phyloP scores from a whole-genome alignment of 2,888 invertebrate genomes.

The Creontiades dilutus region DNA sequence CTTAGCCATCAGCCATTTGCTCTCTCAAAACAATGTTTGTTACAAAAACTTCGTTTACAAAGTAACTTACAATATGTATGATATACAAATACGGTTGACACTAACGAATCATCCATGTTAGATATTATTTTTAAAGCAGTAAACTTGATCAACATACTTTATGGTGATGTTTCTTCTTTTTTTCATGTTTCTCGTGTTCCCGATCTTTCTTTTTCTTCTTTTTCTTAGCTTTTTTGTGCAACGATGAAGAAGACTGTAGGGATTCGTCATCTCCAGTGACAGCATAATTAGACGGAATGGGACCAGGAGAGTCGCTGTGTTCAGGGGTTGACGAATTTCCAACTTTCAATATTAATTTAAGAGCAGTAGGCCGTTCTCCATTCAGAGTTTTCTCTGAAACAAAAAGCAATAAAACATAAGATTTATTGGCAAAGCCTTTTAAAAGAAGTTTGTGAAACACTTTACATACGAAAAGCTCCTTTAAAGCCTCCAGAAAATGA shows the following conservation, averaged over 20 bases:
- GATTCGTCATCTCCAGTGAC: constrained; percentile 77
- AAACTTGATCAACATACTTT: constrained; percentile 78
- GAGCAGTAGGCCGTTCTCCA: constrained; percentile 79
- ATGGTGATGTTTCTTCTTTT: constrained; percentile 87
- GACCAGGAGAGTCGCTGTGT: constrained; percentile 79
- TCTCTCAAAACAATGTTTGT: too few species aligned
- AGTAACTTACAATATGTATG: too few species aligned
- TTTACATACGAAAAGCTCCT: neutral
- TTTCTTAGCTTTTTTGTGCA: constrained; percentile 83
- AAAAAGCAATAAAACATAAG: neutral
- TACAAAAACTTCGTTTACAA: too few species aligned
- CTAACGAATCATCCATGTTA: too few species aligned
- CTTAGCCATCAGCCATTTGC: too few species aligned
- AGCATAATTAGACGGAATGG: constrained; percentile 76
- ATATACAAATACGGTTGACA: too few species aligned
- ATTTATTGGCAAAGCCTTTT: neutral
- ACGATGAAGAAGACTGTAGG: constrained; percentile 78
- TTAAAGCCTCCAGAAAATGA: too few species aligned
- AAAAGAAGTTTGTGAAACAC: neutral
- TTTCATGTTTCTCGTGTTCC: constrained; percentile 82
- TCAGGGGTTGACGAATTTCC: constrained; percentile 86
- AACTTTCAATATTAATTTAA: constrained; percentile 87
- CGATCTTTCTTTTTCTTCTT: constrained; percentile 84
- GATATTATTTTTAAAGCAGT: too few species aligned
- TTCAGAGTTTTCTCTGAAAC: constrained; percentile 69